A percentile compares a stretch with the other conserved stretches of the same genome.
Conservation (phyloP, 2,888 invertebrate species). For the Ellobium chinense region DNA sequence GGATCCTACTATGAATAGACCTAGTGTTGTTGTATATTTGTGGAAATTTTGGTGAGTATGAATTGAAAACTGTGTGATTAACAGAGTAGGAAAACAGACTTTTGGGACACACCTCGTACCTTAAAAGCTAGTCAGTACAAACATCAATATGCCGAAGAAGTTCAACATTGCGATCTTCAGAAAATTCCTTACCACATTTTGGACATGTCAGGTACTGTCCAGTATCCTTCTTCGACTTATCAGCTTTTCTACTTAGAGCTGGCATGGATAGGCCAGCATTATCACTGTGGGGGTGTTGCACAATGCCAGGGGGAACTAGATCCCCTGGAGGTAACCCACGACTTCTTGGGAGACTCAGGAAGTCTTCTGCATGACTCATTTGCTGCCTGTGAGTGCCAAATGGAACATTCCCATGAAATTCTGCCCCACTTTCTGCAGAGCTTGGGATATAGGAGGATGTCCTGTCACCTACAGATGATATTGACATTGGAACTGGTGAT, state of each 20-base stretch:
- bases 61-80: too few relatives aligned
- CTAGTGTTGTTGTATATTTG: too few relatives aligned
- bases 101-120: too few relatives aligned
- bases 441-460: neutral
- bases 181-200: slow-evolving; percentile 65
- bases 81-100: too few relatives aligned
- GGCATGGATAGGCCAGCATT: slow-evolving; percentile 39
- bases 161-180: slow-evolving; percentile 59
- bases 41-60: too few relatives aligned
- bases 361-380: neutral
- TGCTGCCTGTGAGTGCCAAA: neutral
- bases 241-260: neutral
- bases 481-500: slow-evolving; percentile 3
- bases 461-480: slow-evolving; percentile 13
- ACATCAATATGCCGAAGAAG: slow-evolving; percentile 67
- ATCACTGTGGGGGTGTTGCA: neutral
- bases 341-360: slow-evolving; percentile 30
- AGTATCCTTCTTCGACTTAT: neutral
- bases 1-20: too few relatives aligned
- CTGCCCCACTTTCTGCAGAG: neutral
- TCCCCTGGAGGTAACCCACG: slow-evolving; percentile 1
- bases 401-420: neutral
- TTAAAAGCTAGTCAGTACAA: slow-evolving; percentile 55
- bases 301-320: slow-evolving; percentile 24
- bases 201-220: slow-evolving; percentile 64